phyloP scores from a whole-genome alignment of 2,888 invertebrate species.

The Lomographa bimaculata region DNA sequence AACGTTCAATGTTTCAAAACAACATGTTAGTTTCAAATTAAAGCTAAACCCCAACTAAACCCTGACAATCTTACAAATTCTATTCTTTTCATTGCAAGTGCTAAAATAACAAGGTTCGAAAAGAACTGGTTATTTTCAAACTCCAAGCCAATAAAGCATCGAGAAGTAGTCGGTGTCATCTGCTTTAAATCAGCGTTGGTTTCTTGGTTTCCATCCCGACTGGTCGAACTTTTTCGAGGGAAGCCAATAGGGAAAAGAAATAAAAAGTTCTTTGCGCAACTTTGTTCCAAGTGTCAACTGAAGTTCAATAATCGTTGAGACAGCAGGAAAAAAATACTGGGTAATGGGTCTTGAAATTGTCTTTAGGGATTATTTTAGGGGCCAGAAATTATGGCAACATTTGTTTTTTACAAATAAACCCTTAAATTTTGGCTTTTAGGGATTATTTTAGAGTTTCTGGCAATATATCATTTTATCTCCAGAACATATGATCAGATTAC shows the following conservation, averaged over 20 bases:
- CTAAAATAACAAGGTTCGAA: too few relatives aligned
- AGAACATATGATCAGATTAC: too few relatives aligned
- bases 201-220: conserved; percentile 53
- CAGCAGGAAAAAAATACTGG: conserved; percentile 25
- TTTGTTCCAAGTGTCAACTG: conserved; percentile 59
- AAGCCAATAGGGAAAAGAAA: conserved; percentile 60
- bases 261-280: conserved; percentile 57
- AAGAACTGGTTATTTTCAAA: conserved; percentile 3
- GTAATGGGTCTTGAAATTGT: conserved; percentile 15
- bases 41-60: too few relatives aligned
- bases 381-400: too few relatives aligned
- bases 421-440: too few relatives aligned
- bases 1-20: too few relatives aligned
- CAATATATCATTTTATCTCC: too few relatives aligned
- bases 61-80: too few relatives aligned
- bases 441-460: too few relatives aligned
- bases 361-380: not conserved
- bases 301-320: conserved; percentile 56
- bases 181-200: conserved; percentile 57
- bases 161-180: conserved; percentile 21
- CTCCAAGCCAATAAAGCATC: conserved; percentile 11
- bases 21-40: too few relatives aligned
- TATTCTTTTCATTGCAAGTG: too few relatives aligned
- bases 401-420: too few relatives aligned
- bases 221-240: conserved; percentile 49